Conservation (phyloP, 2,888 invertebrate genomes). For the Synergus japonicus region DNA sequence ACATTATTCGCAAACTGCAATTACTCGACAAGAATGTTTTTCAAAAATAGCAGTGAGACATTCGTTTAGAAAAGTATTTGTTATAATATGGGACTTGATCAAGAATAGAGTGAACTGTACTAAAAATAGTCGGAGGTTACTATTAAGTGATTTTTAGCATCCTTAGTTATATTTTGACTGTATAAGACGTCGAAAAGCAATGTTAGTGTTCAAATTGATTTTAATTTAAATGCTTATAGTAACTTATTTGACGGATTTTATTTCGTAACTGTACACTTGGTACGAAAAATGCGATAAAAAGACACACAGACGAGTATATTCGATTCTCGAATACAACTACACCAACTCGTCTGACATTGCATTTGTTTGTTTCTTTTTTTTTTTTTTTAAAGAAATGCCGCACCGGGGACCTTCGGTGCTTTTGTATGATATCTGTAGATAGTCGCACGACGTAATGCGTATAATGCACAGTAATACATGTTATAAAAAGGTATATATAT, state of each 20-base stretch:
- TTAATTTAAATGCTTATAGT: constrained; percentile 29
- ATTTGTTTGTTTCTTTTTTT: constrained; percentile 29
- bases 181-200: constrained; percentile 7
- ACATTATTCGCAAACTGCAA: neutral
- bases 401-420: constrained; percentile 64
- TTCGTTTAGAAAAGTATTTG: neutral
- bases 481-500: constrained; percentile 67
- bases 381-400: constrained; percentile 51
- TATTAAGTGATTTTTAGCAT: neutral
- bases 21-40: neutral
- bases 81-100: neutral
- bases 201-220: constrained; percentile 21
- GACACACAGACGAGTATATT: constrained; percentile 8
- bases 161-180: constrained; percentile 3
- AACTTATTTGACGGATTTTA: constrained; percentile 33
- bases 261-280: constrained; percentile 21
- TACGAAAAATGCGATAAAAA: constrained; percentile 31
- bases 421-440: constrained; percentile 76
- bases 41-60: neutral
- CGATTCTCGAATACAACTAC: neutral
- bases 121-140: constrained; percentile 15
- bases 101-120: neutral
- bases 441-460: constrained; percentile 71
- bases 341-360: constrained; percentile 9
- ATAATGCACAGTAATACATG: constrained; percentile 73